Evolutionary conservation across 30 jellyfish, hydroid and myxozoan species (phyloP), one percentile per base, ranked within the genome.

Genomic region (Aurelia aurita complex sp. Pacific): DNA sequence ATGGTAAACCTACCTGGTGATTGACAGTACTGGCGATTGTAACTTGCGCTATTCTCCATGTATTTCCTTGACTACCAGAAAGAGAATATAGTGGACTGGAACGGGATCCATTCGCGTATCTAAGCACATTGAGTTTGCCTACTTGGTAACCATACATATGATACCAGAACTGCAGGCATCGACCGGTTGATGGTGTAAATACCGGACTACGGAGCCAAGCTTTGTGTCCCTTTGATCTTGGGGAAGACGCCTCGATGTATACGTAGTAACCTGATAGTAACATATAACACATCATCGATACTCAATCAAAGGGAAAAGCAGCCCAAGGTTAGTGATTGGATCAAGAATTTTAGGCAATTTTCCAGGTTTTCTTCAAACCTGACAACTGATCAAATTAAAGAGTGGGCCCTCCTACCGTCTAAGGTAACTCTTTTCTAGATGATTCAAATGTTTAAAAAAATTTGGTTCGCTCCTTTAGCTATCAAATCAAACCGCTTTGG

Each of bases 141-240:
- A 94, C 91, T 23, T 88, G 74, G 67, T 65, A 60, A 64, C 98
- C 98, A 46, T 83, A 82, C 98, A 94, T 94, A 73, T 94, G 98
- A 64, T 94, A 94, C 98, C 98, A 94, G 75, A 94, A 94, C 85
- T 95, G 96, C 73, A 94, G 68, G 40, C 98, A 94, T 65, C 97
- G 97, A 2, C 98, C 98, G 34, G 82, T 15, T 14, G 98, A 65
- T 34, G 97, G 96, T 35, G 94, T 34, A 60, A 70, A 88, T 13
- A 64, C 92, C 12, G 89, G 89, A 64, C 97, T 88, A 64, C 85
- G 89, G 7, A 94, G 80, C 98, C 98, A 94, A 5, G 98, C 98
- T 64, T 94, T 94, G 90, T 94, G 98, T 18, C 98, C 98, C 64
- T 88, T 94, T 46, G 93, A 29, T 40, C 96, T 82, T 23, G 97